phyloP scores from a whole-genome alignment of 2,113 vertebrate species.

The Tretioscincus oriximinensis region DNA sequence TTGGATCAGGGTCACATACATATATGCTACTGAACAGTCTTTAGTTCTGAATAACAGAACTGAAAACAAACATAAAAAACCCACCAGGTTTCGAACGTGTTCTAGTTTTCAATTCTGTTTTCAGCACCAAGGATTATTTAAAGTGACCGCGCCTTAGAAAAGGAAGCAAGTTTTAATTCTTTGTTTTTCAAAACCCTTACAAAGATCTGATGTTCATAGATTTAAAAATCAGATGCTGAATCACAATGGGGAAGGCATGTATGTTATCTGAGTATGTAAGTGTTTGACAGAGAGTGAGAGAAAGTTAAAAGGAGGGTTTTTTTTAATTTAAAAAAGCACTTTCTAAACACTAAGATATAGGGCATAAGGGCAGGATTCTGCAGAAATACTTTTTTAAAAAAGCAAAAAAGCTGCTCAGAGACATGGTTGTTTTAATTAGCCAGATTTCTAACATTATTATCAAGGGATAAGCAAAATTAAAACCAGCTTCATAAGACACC shows the following conservation, averaged over 20 bases:
- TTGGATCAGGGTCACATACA: too few relatives aligned
- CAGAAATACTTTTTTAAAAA: slow-evolving; percentile 58
- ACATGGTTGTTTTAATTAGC: slow-evolving; percentile 67
- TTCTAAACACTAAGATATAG: slow-evolving; percentile 20
- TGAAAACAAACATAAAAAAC: too few relatives aligned
- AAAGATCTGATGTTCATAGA: background rate
- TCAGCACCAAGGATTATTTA: too few relatives aligned
- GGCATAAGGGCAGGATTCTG: slow-evolving; percentile 30
- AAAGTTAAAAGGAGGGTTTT: too few relatives aligned
- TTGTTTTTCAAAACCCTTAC: too few relatives aligned
- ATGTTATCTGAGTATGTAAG: slow-evolving; percentile 13
- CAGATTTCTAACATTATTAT: slow-evolving; percentile 69
- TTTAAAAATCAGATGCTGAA: slow-evolving; percentile 41
- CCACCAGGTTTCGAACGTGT: too few relatives aligned
- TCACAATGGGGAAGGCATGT: slow-evolving; percentile 4
- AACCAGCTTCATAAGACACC: slow-evolving; percentile 67
- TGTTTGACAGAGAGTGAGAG: slow-evolving; percentile 17
- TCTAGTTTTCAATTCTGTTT: too few relatives aligned
- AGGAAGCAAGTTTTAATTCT: too few relatives aligned
- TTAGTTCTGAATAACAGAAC: too few relatives aligned
- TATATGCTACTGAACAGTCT: too few relatives aligned
- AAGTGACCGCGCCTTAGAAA: too few relatives aligned
- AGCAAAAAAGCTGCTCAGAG: slow-evolving; percentile 55
- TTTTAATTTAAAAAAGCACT: slow-evolving; percentile 7
- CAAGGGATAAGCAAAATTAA: slow-evolving; percentile 70